Evolutionary conservation across 2,888 invertebrate species (phyloP), one percentile per base, ranked within the genome.

Genomic region (Dermolepida albohirtum): DNA sequence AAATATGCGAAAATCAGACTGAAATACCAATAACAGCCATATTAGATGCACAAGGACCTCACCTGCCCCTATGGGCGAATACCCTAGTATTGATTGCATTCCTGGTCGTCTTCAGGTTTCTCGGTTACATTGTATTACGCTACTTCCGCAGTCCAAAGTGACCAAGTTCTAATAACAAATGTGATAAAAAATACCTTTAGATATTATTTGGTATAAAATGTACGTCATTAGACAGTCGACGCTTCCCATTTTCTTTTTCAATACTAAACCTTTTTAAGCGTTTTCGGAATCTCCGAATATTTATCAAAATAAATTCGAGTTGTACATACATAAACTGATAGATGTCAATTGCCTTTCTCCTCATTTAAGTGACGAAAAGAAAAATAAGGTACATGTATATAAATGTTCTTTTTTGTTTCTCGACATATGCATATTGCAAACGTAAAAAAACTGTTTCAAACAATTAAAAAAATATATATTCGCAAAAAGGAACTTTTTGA

Each of bases 111-210:
- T 92, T 92, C 83, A 87, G 92, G 73, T 84, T 89, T 64, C 84
- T 92, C 71, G 92, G 92, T 72, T 92, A 92, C 81, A 83, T 90
- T 73, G 91, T 92, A 71, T 84, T 92, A 74, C 88, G 92, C 74
- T 91, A 89, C 79, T 86, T 90, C 78, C 87, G 90, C 75, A 86
- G 88, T 79, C 89, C 90, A 74, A 89, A 90, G 85, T 88, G 85
- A 87, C 80, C 52, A 64, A 74, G 50, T 16, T 17, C 27, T 22
- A 17, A 50, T 22, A 16, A 16, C 17, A 55, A 66, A 55, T 69
- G 69, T 69, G 69, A 69, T 69, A 69, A 55, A 7, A 50, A 41
- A 52, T 27, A 64, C 54, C 40, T 54, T 66, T 55, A 65, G 65
- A 64, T 64, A 50, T 50, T 64, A 64, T 50, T 34, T 34, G 34